Evolutionary conservation across 2,113 vertebrate genomes (phyloP).

Genomic region (Oplegnathus fasciatus): DNA sequence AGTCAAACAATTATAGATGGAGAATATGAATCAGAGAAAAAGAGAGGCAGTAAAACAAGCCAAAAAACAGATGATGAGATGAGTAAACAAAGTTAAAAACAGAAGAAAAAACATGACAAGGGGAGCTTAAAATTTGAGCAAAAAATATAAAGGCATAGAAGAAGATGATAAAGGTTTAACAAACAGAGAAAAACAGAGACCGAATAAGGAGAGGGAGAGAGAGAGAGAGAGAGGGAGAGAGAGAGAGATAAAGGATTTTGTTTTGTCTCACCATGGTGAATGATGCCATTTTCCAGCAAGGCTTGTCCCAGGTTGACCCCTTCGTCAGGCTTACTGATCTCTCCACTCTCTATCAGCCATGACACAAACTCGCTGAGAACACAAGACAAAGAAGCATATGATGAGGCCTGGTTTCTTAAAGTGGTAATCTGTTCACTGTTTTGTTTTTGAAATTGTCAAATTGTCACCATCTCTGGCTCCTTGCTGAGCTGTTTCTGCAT

Average conservation of each 20-base stretch:
- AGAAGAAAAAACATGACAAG: not conserved
- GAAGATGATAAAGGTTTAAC: not conserved
- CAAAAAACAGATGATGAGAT: not conserved
- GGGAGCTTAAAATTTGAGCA: not conserved
- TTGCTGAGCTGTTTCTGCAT: not conserved
- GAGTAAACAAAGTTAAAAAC: not conserved
- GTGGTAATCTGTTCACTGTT: not conserved
- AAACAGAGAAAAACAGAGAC: not conserved
- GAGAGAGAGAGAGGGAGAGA: conserved; percentile 1
- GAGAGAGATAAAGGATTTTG: not conserved
- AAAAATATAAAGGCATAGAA: not conserved
- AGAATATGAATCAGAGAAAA: conserved; percentile 18
- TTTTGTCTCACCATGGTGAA: conserved; percentile 93
- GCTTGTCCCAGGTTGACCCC: conserved; percentile 98
- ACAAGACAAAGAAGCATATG: conserved; percentile 45
- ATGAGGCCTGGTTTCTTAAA: not conserved
- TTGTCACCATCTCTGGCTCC: not conserved
- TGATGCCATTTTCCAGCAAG: conserved; percentile 96
- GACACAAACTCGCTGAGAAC: conserved; percentile 94
- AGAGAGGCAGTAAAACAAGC: not conserved
- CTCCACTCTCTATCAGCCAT: conserved; percentile 96
- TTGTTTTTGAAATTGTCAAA: not conserved
- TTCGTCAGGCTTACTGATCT: conserved; percentile 98
- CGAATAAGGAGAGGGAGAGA: not conserved
- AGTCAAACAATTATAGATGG: not conserved